A percentile compares a stretch with the other conserved stretches of the same genome.
These are phyloP conservation scores for Ictalurus furcatus DNA, from an alignment of 2,113 vertebrate genomes.

Conservation along the genomic window DNA sequence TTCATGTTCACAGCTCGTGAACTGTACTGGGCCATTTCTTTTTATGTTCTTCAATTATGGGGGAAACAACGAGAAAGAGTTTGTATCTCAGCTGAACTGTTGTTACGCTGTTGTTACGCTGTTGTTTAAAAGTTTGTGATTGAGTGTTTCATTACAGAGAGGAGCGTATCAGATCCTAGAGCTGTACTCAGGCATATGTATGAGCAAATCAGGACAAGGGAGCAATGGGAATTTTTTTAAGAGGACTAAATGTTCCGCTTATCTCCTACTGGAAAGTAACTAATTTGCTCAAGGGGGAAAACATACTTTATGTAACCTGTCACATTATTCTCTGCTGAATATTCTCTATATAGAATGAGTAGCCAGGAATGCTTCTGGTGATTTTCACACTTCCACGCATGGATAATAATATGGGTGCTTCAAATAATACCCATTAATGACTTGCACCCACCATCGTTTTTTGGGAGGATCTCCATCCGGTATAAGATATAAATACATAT, in stretches of 20 bases:
- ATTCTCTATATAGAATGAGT: background rate
- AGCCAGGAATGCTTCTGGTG: background rate
- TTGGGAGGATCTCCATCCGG: background rate
- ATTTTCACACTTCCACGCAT: background rate
- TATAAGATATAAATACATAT: background rate
- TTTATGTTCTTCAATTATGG: slow-evolving; percentile 7
- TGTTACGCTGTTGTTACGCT: background rate
- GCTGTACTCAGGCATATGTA: background rate
- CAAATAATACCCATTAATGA: background rate
- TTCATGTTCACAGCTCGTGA: background rate
- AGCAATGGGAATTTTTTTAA: background rate
- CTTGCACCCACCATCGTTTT: background rate
- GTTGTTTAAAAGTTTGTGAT: background rate
- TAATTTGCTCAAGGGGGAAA: slow-evolving; percentile 8
- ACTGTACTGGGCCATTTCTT: background rate
- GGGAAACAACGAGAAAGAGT: background rate
- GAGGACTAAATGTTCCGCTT: background rate
- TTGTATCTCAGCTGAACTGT: background rate
- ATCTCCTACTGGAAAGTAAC: background rate
- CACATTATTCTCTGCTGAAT: slow-evolving; percentile 6
- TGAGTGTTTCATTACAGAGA: background rate
- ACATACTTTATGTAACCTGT: background rate
- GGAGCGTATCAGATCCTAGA: background rate
- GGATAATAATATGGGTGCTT: background rate
- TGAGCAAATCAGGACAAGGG: background rate